Evolutionary conservation across 2,888 invertebrate genomes (phyloP).

Genomic region (Sialis lutaria): DNA sequence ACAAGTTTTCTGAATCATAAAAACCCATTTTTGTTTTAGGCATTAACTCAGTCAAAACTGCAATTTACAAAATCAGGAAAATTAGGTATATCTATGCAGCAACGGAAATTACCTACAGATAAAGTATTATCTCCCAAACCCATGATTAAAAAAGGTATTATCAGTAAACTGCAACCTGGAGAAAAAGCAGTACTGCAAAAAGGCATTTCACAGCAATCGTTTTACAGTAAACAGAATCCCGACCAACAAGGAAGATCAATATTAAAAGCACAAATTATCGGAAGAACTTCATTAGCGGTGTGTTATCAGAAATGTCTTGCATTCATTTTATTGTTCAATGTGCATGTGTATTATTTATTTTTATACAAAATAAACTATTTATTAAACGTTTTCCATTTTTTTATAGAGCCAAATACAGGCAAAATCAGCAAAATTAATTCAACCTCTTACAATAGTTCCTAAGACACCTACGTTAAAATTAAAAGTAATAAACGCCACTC

Average conservation of each 20-base stretch:
- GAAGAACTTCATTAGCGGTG: not conserved
- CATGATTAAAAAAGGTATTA: constrained; percentile 4
- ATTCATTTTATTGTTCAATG: not conserved
- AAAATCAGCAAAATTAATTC: constrained; percentile 17
- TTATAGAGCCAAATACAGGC: constrained; percentile 16
- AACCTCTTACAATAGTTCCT: constrained; percentile 9
- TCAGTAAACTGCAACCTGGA: constrained; percentile 5
- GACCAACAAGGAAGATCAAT: not conserved
- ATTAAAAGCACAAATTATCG: not conserved
- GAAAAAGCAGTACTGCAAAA: constrained; percentile 1
- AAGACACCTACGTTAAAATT: constrained; percentile 11
- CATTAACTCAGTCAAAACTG: constrained; percentile 21
- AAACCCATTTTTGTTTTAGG: constrained; percentile 5
- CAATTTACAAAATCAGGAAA: constrained; percentile 21
- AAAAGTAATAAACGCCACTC: constrained; percentile 12
- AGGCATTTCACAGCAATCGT: not conserved
- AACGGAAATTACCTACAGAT: too few relatives aligned
- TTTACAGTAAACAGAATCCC: not conserved
- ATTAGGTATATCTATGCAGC: not conserved
- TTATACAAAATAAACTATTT: too few relatives aligned
- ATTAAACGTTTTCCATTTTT: not conserved
- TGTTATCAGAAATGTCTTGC: not conserved
- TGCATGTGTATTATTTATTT: too few relatives aligned
- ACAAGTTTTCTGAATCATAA: not conserved
- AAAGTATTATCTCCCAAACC: not conserved